A percentile compares a stretch with the other conserved stretches of the same genome.
Conservation (phyloP, 2,113 vertebrate species). For the Rhinolophus ferrumequinum region DNA sequence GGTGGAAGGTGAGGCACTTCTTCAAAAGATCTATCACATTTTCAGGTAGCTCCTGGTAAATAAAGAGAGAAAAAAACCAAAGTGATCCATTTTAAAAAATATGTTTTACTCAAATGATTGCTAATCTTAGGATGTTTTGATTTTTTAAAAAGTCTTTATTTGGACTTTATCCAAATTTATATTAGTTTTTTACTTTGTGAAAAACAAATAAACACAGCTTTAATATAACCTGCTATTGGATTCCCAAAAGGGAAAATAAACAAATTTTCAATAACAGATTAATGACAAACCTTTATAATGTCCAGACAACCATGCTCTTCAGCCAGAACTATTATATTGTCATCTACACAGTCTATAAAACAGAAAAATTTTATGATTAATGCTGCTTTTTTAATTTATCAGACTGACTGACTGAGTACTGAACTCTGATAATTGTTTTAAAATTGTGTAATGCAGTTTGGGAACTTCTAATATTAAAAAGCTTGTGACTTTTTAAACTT, state of each 20-base stretch:
- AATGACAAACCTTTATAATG: constrained; percentile 90
- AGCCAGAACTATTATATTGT: constrained; percentile 94
- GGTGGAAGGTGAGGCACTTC: constrained; percentile 95
- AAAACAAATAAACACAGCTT: constrained; percentile 14
- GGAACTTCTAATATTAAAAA: not conserved
- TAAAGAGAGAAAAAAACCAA: constrained; percentile 45
- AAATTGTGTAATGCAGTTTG: not conserved
- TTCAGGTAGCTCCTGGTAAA: constrained; percentile 91
- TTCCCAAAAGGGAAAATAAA: not conserved
- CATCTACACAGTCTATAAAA: constrained; percentile 94
- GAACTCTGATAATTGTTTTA: not conserved
- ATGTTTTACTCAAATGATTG: constrained; percentile 6
- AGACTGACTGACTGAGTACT: not conserved
- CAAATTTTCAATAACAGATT: constrained; percentile 5
- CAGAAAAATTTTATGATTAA: constrained; percentile 40
- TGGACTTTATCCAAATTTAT: not conserved
- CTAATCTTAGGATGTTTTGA: not conserved
- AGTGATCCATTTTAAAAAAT: not conserved
- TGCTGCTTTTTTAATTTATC: not conserved
- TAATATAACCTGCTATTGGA: not conserved
- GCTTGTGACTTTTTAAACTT: not conserved
- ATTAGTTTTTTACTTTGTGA: not conserved
- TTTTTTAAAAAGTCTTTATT: not conserved
- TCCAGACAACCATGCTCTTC: constrained; percentile 98
- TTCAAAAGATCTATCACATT: constrained; percentile 89